Conservation (phyloP, 2,797 vertebrate genomes). For the Chaetodon trifasciatus region DNA sequence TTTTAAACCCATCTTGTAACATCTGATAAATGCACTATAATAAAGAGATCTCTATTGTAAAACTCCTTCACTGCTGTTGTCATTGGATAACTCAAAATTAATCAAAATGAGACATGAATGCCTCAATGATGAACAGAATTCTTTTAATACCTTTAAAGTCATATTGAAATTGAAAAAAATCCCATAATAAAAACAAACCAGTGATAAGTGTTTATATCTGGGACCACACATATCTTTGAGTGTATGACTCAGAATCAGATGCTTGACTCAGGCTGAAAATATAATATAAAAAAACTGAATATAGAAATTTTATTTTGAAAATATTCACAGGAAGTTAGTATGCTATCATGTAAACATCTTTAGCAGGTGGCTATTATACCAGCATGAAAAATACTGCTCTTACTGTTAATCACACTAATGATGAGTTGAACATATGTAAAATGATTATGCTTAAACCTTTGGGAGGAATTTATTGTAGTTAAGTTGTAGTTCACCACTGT, state of each 20-base stretch:
- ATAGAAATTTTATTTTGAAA: not conserved
- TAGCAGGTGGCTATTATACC: not conserved
- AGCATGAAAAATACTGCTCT: not conserved
- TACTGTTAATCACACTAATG: not conserved
- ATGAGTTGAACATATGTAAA: no score
- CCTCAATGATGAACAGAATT: not conserved
- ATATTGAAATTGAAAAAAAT: not conserved
- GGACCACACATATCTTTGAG: not conserved
- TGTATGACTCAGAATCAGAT: not conserved
- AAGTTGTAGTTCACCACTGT: not conserved
- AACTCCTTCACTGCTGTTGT: not conserved
- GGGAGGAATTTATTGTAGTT: no score
- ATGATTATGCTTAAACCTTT: no score
- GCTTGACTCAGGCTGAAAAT: not conserved
- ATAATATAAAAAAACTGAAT: not conserved
- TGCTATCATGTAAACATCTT: not conserved
- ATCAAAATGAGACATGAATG: not conserved
- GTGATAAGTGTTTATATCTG: not conserved
- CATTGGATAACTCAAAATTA: not conserved
- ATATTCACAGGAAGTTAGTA: not conserved
- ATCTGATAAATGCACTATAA: constrained; percentile 89
- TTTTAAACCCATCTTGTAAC: constrained; percentile 84
- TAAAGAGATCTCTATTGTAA: constrained; percentile 88
- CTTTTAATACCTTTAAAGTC: not conserved
- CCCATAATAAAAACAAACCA: no score